Base-by-base conservation (phyloP, 2,888 invertebrate genomes). In the Elmis aenea region DNA sequence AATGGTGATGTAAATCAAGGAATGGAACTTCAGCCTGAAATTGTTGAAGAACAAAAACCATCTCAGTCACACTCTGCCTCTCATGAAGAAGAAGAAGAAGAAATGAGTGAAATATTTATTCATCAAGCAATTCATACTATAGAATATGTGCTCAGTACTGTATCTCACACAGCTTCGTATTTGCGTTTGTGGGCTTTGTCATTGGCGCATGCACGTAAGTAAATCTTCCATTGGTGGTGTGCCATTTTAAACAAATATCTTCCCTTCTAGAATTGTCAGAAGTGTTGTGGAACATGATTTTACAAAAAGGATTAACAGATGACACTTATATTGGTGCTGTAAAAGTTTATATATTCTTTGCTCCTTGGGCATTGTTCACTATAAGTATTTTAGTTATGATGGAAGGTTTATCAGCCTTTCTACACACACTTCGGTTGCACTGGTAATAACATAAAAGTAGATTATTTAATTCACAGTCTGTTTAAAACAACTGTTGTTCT, bases 81-180 rank as follows among this genome's bases (percentile, higher is more conserved):
- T 1, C 74, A 72, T 1, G 73, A 53, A 42, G 57, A 62, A 35
- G 54, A 54, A 26, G 55, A 57, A 25, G 87, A 82, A 51, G 75
- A 84, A 2, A 83, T 92, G 68, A 79, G 85, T 47, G 95, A 95
- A 62, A 70, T 93, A 51, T 85, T 91, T 75, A 93, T 96, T 56
- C 85, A 93, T 65, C 94, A 95, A 62, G 85, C 82, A 10, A 96
- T 96, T 55, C 95, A 96, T 68, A 96, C 96, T 1, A 94, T 96
- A 43, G 96, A 96, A 71, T 97, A 91, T 60, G 91, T 93, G 46
- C 77, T 96, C 45, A 93, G 94, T 57, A 94, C 94, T 39, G 85
- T 97, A 50, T 95, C 95, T 0, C 94, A 97, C 63, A 96, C 96
- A 0, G 96, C 96, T 1, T 95, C 94, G 0, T 96, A 96, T 65